These are phyloP conservation scores for Platysternon megacephalum DNA, from an alignment of 2,113 vertebrate species.

Conservation along the genomic window DNA sequence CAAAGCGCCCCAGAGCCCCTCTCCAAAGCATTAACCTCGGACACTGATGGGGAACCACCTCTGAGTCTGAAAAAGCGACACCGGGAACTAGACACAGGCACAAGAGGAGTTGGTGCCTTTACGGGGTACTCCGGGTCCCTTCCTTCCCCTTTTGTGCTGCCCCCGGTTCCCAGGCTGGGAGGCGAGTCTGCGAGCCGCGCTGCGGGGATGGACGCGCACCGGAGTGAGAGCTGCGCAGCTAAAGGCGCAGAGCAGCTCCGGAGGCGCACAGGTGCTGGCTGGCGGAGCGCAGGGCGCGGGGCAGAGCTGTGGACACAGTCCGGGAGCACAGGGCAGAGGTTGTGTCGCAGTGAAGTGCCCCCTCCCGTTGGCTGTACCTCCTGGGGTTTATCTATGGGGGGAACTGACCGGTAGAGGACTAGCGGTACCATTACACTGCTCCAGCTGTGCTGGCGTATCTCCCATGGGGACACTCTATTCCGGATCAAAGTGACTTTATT, in stretches of 20 bases:
- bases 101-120: slow-evolving; percentile 12
- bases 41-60: neutral
- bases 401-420: slow-evolving; percentile 4
- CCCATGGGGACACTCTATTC: slow-evolving; percentile 37
- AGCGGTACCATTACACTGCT: slow-evolving; percentile 51
- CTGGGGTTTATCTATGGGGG: neutral
- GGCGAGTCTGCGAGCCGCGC: neutral
- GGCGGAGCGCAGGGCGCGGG: slow-evolving; percentile 2
- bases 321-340: neutral
- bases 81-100: neutral
- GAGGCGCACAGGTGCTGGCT: neutral
- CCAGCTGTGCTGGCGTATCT: slow-evolving; percentile 42
- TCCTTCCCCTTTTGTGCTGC: neutral
- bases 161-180: neutral
- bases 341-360: neutral
- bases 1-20: neutral
- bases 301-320: neutral
- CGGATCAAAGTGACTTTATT: slow-evolving; percentile 61
- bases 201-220: rapidly evolving
- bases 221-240: rapidly evolving
- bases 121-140: neutral
- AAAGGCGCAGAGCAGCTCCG: neutral
- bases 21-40: neutral
- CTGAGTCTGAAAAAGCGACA: neutral
- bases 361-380: neutral